These are phyloP conservation scores for Sceloporus undulatus DNA, from an alignment of 2,113 vertebrate genomes.

Conservation along the genomic window DNA sequence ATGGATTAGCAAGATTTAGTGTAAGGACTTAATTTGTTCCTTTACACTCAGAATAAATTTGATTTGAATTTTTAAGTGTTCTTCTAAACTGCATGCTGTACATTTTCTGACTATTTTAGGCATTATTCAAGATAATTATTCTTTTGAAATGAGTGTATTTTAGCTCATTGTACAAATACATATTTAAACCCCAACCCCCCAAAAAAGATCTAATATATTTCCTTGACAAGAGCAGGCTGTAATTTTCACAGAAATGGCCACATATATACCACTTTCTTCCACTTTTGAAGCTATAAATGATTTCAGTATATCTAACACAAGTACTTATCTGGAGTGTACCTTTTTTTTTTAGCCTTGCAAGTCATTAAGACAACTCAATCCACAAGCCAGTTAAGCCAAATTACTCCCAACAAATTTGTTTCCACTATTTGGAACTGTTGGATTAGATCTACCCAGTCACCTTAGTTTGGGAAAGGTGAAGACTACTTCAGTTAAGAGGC, in stretches of 20 bases:
- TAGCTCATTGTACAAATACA: background rate
- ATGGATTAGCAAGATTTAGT: background rate
- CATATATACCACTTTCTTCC: background rate
- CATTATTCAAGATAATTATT: background rate
- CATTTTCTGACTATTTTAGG: slow-evolving; percentile 31
- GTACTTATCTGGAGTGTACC: background rate
- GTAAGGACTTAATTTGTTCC: background rate
- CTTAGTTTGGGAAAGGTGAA: no score
- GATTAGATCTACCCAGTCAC: no score
- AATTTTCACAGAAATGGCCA: slow-evolving; percentile 12
- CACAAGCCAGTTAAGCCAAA: background rate
- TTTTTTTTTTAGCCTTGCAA: background rate
- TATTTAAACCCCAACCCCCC: background rate
- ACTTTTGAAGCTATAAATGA: slow-evolving; percentile 17
- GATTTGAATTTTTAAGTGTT: background rate
- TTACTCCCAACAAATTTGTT: background rate
- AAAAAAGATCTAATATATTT: background rate
- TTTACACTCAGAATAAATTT: slow-evolving; percentile 9
- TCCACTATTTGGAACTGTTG: background rate
- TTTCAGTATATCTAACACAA: background rate
- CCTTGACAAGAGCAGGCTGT: background rate
- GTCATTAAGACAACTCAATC: background rate
- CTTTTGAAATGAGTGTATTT: background rate
- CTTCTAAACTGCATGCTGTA: background rate
- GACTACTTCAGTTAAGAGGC: no score